Conservation (phyloP, 2,797 vertebrate species). For the Rhinichthys osculus region DNA sequence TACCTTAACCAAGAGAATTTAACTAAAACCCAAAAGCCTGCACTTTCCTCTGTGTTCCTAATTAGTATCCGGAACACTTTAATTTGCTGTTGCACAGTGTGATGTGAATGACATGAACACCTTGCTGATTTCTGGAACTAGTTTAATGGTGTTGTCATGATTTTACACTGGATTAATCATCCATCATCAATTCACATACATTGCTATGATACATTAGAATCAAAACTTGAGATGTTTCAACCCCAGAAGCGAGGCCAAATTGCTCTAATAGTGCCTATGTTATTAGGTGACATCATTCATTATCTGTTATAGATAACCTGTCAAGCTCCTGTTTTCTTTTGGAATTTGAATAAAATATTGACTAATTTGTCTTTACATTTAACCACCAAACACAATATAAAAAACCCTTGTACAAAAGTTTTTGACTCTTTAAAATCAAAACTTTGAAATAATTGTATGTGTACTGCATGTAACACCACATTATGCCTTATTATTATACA, state of each 20-base stretch:
- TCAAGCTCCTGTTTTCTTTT: conserved; percentile 44
- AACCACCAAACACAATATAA: conserved; percentile 4
- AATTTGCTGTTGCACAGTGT: conserved; percentile 6
- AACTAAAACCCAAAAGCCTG: conserved; percentile 14
- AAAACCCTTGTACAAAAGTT: not conserved
- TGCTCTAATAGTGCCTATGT: conserved; percentile 2
- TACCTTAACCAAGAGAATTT: not conserved
- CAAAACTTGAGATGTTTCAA: not conserved
- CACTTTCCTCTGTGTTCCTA: conserved; percentile 1
- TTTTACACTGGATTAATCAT: not conserved
- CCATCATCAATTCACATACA: not conserved
- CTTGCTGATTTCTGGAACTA: not conserved
- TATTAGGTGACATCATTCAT: conserved; percentile 16
- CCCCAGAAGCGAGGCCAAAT: conserved; percentile 18
- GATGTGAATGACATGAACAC: conserved; percentile 6
- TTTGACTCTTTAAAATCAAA: not conserved
- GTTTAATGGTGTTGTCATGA: not conserved
- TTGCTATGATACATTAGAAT: not conserved
- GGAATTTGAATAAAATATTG: conserved; percentile 31
- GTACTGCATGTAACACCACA: not conserved
- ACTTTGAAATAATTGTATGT: not conserved
- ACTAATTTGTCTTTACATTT: not conserved
- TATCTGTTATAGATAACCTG: not conserved
- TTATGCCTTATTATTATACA: not conserved
- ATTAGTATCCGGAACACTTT: not conserved